Conservation (phyloP, 2,113 vertebrate genomes). For the Bubo blakistoni region DNA sequence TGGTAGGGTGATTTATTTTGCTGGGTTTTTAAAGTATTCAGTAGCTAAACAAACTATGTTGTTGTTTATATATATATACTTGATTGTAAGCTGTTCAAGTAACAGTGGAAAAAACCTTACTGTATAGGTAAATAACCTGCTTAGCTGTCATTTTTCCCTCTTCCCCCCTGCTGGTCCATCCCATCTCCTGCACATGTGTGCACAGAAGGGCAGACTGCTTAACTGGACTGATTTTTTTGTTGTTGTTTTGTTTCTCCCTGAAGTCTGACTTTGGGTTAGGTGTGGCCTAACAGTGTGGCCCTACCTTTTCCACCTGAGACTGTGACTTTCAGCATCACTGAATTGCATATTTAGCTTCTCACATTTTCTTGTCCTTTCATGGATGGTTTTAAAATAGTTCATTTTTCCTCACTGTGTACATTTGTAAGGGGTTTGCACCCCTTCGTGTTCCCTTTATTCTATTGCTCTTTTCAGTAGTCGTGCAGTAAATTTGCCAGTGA, state of each 20-base stretch:
- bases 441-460: not conserved
- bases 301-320: not conserved
- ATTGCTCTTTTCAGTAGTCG: not conserved
- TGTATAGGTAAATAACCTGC: not conserved
- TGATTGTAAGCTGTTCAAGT: not conserved
- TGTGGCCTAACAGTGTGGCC: not conserved
- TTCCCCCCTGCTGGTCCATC: accelerated
- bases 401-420: not conserved
- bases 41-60: not conserved
- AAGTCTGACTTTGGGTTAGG: not conserved
- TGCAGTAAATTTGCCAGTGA: not conserved
- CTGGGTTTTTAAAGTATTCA: not conserved
- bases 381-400: not conserved
- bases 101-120: not conserved
- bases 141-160: not conserved
- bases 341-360: not conserved
- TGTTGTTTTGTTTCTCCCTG: not conserved
- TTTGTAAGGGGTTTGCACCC: not conserved
- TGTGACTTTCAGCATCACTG: not conserved
- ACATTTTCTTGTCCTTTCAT: not conserved
- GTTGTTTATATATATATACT: not conserved
- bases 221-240: not conserved
- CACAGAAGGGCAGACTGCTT: not conserved
- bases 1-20: not conserved
- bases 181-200: accelerated